Evolutionary conservation across 2,113 vertebrate species (phyloP), one percentile per base, ranked within the genome.

Genomic region (Brachionichthys hirsutus): DNA sequence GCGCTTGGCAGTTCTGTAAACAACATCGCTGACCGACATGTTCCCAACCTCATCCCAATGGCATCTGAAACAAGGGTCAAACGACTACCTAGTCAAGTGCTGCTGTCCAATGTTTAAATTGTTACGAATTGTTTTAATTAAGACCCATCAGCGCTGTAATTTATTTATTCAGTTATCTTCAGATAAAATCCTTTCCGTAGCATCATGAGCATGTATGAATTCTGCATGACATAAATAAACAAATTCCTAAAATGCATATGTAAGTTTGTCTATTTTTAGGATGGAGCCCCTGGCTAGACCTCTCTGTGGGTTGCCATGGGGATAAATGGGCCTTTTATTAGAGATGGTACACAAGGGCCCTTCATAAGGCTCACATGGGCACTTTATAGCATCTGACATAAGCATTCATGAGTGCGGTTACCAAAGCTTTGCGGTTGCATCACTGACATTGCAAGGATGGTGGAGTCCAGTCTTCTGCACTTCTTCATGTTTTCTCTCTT

Each of bases 381-480:
- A 82, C 77, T 85, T 85, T 72, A 82, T 81, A 84, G 85, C 78
- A 86, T 87, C 64, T 83, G 83, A 85, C 82, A 85, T 86, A 78
- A 86, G 78, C 85, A 85, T 85, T 85, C 83, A 78, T 75, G 63
- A 81, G 75, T 80, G 74, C 76, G 75, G 70, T 86, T 73, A 83
- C 73, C 55, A 70, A 20, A 22, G 74, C 62, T 82, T n/a, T 82
- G 73, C 65, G 81, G 76, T 83, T 81, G 56, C 67, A 72, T 80
- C 72, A 65, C 76, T 77, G 77, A 79, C 61, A 24, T 52, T 82
- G 73, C 58, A 51, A 53, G 61, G 57, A 53, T 83, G 70, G 75
- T 65, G 62, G 77, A 80, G 62, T 74, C 62, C 55, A 78, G 58
- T 69, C 65, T 67, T 56, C 44, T 10, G 11, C 45, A 38, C 49